Conservation (phyloP, 2,888 invertebrate species). For the Epirrhoe alternata region DNA sequence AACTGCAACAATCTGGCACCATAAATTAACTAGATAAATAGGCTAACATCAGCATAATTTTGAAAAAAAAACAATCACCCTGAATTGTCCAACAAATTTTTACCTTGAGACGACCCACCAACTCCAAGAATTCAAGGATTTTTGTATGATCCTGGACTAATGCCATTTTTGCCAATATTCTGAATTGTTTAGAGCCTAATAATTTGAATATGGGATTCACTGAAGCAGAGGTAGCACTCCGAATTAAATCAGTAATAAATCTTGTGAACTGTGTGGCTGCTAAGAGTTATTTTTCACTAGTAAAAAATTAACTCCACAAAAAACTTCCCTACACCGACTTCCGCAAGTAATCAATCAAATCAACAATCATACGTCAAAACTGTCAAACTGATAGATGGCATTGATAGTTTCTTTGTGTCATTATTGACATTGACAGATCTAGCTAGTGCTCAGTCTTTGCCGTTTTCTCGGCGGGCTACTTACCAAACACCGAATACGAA, state of each 20-base stretch:
- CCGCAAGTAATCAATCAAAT: too few relatives aligned
- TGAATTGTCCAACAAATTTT: conserved; percentile 2
- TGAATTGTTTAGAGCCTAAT: background rate
- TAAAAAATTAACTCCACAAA: too few relatives aligned
- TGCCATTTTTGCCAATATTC: conserved; percentile 27
- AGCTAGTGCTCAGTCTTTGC: too few relatives aligned
- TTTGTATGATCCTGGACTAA: conserved; percentile 69
- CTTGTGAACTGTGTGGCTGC: background rate
- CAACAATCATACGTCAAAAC: too few relatives aligned
- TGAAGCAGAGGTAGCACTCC: background rate
- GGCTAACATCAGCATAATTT: background rate
- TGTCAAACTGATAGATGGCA: too few relatives aligned
- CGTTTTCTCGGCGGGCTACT: too few relatives aligned
- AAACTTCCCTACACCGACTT: background rate
- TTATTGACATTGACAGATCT: too few relatives aligned
- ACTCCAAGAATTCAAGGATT: conserved; percentile 88
- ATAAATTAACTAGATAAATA: too few relatives aligned
- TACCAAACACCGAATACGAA: too few relatives aligned
- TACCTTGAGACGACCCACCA: conserved; percentile 90
- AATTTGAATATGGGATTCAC: background rate
- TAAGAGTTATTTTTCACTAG: background rate
- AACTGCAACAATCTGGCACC: background rate
- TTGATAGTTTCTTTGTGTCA: too few relatives aligned
- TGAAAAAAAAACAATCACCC: background rate
- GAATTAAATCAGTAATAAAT: background rate